A percentile compares a stretch with the other conserved stretches of the same genome.
Conservation (phyloP, 2,888 invertebrate genomes). For the Germaria angustata region DNA sequence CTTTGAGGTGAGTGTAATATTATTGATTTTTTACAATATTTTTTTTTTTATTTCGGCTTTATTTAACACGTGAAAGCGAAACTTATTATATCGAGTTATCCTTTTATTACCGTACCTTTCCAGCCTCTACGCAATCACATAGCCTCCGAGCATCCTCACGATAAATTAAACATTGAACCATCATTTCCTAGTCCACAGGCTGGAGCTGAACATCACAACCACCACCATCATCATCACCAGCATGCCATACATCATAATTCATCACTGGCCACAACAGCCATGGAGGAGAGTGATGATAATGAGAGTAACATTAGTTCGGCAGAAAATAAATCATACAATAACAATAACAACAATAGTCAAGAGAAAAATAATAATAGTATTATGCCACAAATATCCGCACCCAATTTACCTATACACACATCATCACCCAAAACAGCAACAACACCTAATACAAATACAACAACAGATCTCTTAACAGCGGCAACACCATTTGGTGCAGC, state of each 20-base stretch:
- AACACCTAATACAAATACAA: conserved; percentile 36
- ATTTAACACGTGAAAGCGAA: neutral
- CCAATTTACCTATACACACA: conserved; percentile 66
- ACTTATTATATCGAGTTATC: neutral
- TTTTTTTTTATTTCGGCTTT: neutral
- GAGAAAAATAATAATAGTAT: conserved; percentile 69
- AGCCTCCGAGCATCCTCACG: conserved; percentile 79
- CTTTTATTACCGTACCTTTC: neutral
- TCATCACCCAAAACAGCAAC: conserved; percentile 70
- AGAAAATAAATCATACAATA: conserved; percentile 71
- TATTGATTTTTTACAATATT: neutral
- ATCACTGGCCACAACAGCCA: conserved; percentile 33
- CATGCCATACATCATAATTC: conserved; percentile 28
- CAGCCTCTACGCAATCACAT: conserved; percentile 81
- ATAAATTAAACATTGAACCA: conserved; percentile 76
- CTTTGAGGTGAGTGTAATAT: conserved; percentile 75
- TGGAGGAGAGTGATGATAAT: conserved; percentile 62
- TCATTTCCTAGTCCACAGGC: conserved; percentile 61
- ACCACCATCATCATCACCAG: neutral
- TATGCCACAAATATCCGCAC: conserved; percentile 63
- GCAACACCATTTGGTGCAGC: conserved; percentile 61
- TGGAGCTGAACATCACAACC: conserved; percentile 42
- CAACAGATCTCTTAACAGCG: conserved; percentile 64
- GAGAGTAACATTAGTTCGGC: conserved; percentile 59
- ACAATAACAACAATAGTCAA: conserved; percentile 69